Evolutionary conservation across 2,113 vertebrate genomes (phyloP), one percentile per base, ranked within the genome.

Genomic region (Gobiocypris rarus): DNA sequence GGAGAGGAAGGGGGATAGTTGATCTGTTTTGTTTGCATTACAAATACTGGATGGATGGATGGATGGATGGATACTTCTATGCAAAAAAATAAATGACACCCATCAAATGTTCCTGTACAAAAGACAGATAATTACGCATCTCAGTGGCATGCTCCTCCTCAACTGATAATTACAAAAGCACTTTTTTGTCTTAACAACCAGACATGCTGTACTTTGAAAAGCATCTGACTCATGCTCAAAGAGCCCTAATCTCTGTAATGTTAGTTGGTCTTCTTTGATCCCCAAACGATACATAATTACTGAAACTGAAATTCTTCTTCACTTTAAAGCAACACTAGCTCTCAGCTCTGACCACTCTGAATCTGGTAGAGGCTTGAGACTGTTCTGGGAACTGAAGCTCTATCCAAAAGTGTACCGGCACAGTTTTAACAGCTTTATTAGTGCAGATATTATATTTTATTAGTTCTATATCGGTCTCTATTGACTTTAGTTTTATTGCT

Each of bases 181-280:
- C 73, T 45, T 48, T 80, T 80, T 31, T 34, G 24, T 31, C 19
- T 78, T 50, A 50, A 41, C 19, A 63, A 50, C 59, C 59, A 50
- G 77, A 50, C 54, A 41, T 41, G 54, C 8, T 13, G 76, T 45
- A 22, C 61, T 65, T 80, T 80, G n/a, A 61, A 67, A 80, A 50
- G 43, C 43, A 22, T 61, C 59, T 80, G 43, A 67, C 77, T 80
- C 77, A 80, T 50, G 77, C 26, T 80, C 26, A 50, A 80, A 31
- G 5, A 65, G 77, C 77, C 59, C 22, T 67, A 80, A 80, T 50
- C 26, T 67, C 41, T 31, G 2, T 31, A 80, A 67, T 65, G 43
- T 79, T 45, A 67, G 77, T 34, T 34, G 41, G 22, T 80, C 26
- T 65, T 45, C 59, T 67, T 80, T 80, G 61, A 80, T 80, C 78